These are phyloP conservation scores for Mimachlamys varia DNA, from an alignment of 2,888 invertebrate genomes.

Conservation along the genomic window DNA sequence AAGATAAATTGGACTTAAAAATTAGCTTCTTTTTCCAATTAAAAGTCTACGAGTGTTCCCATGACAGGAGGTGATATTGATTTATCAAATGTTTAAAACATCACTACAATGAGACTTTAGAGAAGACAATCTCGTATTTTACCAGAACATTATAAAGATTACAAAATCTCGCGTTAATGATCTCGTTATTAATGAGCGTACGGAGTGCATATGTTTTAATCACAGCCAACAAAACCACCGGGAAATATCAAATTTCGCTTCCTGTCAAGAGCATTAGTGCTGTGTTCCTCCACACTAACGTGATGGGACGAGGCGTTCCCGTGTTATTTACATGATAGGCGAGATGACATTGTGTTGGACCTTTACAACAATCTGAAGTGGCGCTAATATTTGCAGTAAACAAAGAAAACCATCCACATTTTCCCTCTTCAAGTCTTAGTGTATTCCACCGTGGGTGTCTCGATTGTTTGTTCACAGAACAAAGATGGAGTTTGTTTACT, in stretches of 20 bases:
- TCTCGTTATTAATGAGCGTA: not conserved
- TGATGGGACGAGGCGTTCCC: conserved; percentile 3
- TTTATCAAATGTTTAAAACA: not conserved
- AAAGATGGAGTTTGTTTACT: not conserved
- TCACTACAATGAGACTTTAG: not conserved
- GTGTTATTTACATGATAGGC: not conserved
- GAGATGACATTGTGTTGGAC: not conserved
- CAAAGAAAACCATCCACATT: not conserved
- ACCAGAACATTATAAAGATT: not conserved
- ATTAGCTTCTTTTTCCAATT: not conserved
- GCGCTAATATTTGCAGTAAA: not conserved
- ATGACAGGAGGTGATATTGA: not conserved
- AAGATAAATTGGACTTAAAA: not conserved
- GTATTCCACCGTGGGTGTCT: not conserved
- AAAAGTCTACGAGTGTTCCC: not conserved
- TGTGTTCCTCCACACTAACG: not conserved
- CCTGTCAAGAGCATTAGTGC: conserved; percentile 8
- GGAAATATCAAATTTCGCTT: conserved; percentile 18
- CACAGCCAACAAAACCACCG: not conserved
- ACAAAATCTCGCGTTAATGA: not conserved
- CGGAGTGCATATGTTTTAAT: conserved; percentile 2
- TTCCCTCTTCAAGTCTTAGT: conserved; percentile 5
- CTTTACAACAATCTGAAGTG: conserved; percentile 1
- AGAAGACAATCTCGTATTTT: not conserved
- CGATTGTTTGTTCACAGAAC: not conserved